These are phyloP conservation scores for Drosophila carrolli DNA, from an alignment of 1,140 invertebrate genomes.

Conservation along the genomic window DNA sequence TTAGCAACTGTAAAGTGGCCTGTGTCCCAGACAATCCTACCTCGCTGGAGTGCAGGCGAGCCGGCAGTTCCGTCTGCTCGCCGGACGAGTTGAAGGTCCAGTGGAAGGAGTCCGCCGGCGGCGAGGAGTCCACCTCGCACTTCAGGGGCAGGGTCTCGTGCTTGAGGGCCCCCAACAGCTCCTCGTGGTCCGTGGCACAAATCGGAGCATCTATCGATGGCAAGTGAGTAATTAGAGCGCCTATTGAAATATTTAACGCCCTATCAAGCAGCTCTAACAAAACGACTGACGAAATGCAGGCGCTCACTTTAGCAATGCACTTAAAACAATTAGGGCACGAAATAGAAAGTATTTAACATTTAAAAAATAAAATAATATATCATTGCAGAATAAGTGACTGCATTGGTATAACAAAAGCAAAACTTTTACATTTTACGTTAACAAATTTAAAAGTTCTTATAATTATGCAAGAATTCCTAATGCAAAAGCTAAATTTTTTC, in stretches of 20 bases:
- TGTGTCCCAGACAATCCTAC: slow-evolving; percentile 58
- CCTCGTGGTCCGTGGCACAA: slow-evolving; percentile 91
- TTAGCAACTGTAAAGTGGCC: slow-evolving; percentile 10
- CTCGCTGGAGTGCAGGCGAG: slow-evolving; percentile 87
- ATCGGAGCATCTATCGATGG: slow-evolving; percentile 89
- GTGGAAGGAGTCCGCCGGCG: slow-evolving; percentile 91
- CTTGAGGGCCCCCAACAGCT: slow-evolving; percentile 92
- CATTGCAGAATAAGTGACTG: too few relatives aligned
- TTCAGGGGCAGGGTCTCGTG: slow-evolving; percentile 92
- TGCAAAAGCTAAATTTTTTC: background rate
- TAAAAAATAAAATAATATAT: too few relatives aligned
- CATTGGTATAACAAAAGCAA: too few relatives aligned
- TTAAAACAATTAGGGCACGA: background rate
- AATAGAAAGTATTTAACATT: too few relatives aligned
- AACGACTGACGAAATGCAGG: slow-evolving; percentile 19
- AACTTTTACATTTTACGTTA: too few relatives aligned
- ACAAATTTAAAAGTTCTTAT: background rate
- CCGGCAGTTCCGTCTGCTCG: slow-evolving; percentile 91
- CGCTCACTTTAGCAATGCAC: background rate
- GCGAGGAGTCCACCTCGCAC: slow-evolving; percentile 94
- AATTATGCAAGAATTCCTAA: background rate
- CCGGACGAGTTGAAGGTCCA: slow-evolving; percentile 96
- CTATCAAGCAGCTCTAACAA: slow-evolving; percentile 24
- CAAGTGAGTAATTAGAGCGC: slow-evolving; percentile 66
- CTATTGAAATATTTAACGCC: slow-evolving; percentile 68